These are phyloP conservation scores for Holcopasites calliopsidis DNA, from an alignment of 1,140 invertebrate species.

Conservation along the genomic window DNA sequence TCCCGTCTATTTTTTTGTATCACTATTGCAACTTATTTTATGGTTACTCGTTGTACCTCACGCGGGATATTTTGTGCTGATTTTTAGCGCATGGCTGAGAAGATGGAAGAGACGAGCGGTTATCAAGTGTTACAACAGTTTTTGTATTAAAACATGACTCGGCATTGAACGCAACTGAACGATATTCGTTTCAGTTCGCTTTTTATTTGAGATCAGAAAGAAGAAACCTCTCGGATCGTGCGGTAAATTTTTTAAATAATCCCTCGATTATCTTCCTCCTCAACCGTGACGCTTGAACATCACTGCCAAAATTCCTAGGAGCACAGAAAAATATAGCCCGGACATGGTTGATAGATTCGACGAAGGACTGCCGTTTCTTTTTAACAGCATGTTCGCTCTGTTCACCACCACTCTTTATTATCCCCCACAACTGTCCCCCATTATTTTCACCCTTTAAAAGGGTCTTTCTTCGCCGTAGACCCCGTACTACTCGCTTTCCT, in stretches of 20 bases:
- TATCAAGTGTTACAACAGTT: no score
- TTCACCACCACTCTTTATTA: no score
- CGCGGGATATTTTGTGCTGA: slow-evolving; percentile 74
- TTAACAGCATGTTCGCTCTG: neutral
- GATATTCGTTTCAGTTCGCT: no score
- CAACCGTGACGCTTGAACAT: slow-evolving; percentile 77
- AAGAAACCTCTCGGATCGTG: no score
- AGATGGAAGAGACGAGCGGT: slow-evolving; percentile 63
- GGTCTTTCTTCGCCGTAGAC: no score
- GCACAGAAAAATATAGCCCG: slow-evolving; percentile 47
- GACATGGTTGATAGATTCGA: neutral
- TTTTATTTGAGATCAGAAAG: no score
- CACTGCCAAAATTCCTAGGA: slow-evolving; percentile 78
- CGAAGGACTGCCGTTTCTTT: slow-evolving; percentile 7
- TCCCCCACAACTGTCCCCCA: no score
- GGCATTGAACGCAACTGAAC: no score
- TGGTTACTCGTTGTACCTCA: slow-evolving; percentile 62
- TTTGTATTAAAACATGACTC: no score
- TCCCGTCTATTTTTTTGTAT: slow-evolving; percentile 66
- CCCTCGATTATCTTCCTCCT: slow-evolving; percentile 66
- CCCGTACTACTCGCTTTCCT: no score
- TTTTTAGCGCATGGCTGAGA: slow-evolving; percentile 76
- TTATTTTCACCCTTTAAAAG: no score
- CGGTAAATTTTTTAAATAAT: no score
- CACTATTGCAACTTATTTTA: slow-evolving; percentile 61